Evolutionary conservation across 2,113 vertebrate genomes (phyloP).

Genomic region (Cyanocitta stelleri): DNA sequence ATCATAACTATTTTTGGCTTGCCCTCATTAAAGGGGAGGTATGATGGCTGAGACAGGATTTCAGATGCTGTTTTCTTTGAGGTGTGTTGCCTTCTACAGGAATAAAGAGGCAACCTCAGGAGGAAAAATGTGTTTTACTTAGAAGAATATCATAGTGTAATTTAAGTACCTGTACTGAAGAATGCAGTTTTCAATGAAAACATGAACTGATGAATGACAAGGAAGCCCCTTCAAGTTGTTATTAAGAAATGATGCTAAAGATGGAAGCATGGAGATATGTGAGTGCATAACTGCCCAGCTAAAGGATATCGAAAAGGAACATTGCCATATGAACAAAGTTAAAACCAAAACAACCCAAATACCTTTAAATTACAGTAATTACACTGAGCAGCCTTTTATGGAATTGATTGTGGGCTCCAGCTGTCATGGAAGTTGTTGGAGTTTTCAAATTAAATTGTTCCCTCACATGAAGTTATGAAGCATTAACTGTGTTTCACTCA

Average conservation of each 20-base stretch:
- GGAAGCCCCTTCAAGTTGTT: not conserved
- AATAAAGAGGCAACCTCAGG: not conserved
- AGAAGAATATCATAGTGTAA: not conserved
- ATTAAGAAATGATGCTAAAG: not conserved
- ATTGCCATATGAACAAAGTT: not conserved
- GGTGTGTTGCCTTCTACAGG: not conserved
- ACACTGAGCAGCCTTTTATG: not conserved
- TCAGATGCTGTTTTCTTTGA: not conserved
- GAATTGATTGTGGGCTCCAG: not conserved
- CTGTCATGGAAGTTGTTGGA: not conserved
- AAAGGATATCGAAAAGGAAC: not conserved
- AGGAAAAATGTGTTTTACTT: not conserved
- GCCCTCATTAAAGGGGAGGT: not conserved
- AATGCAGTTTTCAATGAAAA: not conserved
- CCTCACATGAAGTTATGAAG: not conserved
- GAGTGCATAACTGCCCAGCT: not conserved
- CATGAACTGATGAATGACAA: not conserved
- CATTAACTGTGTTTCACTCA: not conserved
- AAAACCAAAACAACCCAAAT: not conserved
- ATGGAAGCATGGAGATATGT: not conserved
- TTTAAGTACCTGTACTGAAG: not conserved
- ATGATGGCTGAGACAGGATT: not conserved
- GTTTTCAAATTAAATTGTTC: not conserved
- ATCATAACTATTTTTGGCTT: not conserved
- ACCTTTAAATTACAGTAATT: not conserved